Percentiles rank a stretch among this genome's conserved stretches.
These are phyloP conservation scores for Leptestheria dahalacensis DNA, from an alignment of 1,140 invertebrate species.

Conservation along the genomic window DNA sequence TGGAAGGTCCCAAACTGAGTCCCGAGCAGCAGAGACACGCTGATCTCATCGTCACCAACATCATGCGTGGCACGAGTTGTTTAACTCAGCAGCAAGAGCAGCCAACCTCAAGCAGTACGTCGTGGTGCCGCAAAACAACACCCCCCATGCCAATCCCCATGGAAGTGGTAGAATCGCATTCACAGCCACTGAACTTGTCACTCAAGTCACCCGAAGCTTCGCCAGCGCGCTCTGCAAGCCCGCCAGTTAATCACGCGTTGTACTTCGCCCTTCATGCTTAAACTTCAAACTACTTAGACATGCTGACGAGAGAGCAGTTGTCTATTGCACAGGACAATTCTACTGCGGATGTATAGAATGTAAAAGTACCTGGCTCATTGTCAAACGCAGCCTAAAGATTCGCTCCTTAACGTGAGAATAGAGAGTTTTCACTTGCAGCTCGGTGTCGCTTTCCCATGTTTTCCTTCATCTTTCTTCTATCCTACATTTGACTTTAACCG, in stretches of 20 bases:
- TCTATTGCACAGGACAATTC: background rate
- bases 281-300: background rate
- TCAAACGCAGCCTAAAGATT: background rate
- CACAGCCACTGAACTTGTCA: conserved; percentile 55
- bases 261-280: conserved; percentile 14
- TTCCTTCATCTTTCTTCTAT: background rate
- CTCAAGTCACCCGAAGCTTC: conserved; percentile 53
- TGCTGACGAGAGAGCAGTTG: background rate
- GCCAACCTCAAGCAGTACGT: conserved; percentile 27
- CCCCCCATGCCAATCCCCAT: conserved; percentile 38
- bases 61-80: conserved; percentile 47
- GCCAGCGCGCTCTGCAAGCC: conserved; percentile 9
- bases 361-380: background rate
- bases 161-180: conserved; percentile 59
- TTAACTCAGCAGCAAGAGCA: conserved; percentile 16
- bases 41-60: conserved; percentile 75
- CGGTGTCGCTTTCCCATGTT: background rate
- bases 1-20: conserved; percentile 73
- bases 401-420: background rate
- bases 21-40: conserved; percentile 69
- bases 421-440: background rate
- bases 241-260: background rate
- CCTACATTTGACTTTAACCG: too few species aligned
- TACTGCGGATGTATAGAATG: background rate
- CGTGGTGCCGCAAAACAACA: conserved; percentile 23